These are phyloP conservation scores for Brienomyrus longianalis DNA, from an alignment of 2,113 vertebrate species.

Conservation along the genomic window DNA sequence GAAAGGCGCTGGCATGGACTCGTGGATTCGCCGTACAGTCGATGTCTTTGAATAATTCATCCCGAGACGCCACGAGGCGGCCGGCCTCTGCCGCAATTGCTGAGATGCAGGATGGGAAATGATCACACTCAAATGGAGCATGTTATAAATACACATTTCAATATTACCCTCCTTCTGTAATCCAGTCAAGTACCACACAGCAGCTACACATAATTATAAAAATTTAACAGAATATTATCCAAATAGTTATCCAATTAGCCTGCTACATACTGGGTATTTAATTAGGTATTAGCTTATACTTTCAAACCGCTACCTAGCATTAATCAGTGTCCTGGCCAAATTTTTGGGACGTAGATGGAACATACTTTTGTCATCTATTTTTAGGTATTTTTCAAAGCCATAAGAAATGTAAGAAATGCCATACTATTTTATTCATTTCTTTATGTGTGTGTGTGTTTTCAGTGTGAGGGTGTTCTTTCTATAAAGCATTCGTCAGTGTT, in stretches of 20 bases:
- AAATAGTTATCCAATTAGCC: slow-evolving; percentile 1
- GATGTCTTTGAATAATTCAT: slow-evolving; percentile 64
- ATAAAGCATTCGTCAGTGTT: not conserved
- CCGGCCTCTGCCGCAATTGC: slow-evolving; percentile 43
- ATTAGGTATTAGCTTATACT: not conserved
- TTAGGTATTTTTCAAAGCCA: not conserved
- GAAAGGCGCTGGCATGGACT: slow-evolving; percentile 45
- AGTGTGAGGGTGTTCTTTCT: not conserved
- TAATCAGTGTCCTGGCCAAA: not conserved
- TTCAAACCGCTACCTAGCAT: not conserved
- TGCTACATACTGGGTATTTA: not conserved
- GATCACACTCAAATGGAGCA: slow-evolving; percentile 41
- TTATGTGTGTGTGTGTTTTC: not conserved
- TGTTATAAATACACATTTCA: slow-evolving; percentile 5
- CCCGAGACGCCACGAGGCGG: slow-evolving; percentile 39
- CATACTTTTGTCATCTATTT: not conserved
- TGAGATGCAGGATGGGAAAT: slow-evolving; percentile 46
- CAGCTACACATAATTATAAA: not conserved
- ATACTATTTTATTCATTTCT: not conserved
- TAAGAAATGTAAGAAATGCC: not conserved
- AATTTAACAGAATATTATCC: not conserved
- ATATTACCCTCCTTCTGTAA: not conserved
- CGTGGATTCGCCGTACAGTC: slow-evolving; percentile 45
- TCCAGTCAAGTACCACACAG: not conserved
- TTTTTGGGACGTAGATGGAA: not conserved